Evolutionary conservation across 2,113 vertebrate species (phyloP).

Genomic region (Glareola pratincola): DNA sequence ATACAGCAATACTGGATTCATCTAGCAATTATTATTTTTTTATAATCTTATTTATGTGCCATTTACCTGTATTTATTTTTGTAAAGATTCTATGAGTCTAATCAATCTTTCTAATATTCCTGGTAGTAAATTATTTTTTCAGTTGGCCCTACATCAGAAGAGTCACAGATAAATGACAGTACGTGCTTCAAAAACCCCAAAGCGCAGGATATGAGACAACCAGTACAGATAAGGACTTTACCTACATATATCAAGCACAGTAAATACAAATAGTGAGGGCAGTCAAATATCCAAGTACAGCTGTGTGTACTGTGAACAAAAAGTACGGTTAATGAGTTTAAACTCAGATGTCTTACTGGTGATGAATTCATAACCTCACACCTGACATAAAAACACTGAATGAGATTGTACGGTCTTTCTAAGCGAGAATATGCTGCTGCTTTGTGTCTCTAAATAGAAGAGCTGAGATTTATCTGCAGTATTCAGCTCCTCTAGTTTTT

Average conservation of each 20-base stretch:
- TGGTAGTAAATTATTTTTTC: neutral
- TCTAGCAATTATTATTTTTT: neutral
- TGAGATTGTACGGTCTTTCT: fast-evolving
- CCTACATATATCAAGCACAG: neutral
- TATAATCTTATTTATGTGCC: neutral
- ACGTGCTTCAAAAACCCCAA: neutral
- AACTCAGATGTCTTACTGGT: neutral
- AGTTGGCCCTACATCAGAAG: neutral
- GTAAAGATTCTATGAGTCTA: neutral
- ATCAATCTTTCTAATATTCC: neutral
- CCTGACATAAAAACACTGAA: neutral
- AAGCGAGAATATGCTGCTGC: neutral
- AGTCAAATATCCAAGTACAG: neutral
- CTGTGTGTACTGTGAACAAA: neutral
- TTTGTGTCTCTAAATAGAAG: neutral
- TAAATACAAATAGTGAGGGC: neutral
- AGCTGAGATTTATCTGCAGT: neutral
- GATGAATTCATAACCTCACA: neutral
- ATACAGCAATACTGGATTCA: neutral
- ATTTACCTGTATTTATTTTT: neutral
- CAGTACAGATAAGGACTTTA: neutral
- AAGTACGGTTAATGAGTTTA: neutral
- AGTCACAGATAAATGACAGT: neutral
- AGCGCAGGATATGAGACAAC: neutral
- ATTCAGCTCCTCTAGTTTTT: neutral